Percentiles rank a stretch among this genome's conserved stretches.
phyloP scores from a whole-genome alignment of 2,113 vertebrate species.

The Rissa tridactyla region DNA sequence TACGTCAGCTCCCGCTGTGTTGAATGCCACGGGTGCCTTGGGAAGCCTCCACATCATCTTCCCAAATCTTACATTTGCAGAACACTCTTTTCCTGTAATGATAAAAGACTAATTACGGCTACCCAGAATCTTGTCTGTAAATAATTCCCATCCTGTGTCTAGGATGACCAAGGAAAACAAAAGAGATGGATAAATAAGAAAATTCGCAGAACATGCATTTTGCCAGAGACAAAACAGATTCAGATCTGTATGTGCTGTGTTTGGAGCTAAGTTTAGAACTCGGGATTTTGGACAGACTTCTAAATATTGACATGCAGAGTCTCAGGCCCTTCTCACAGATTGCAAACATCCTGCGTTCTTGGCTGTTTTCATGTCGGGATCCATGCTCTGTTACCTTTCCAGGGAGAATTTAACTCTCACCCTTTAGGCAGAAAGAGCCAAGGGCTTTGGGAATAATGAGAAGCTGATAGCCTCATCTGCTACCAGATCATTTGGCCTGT shows the following conservation, averaged over 20 bases:
- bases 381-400: constrained; percentile 29
- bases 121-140: neutral
- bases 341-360: neutral
- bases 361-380: neutral
- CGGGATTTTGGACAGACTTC: neutral
- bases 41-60: neutral
- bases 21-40: neutral
- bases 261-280: constrained; percentile 34
- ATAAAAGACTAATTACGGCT: neutral
- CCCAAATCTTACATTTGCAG: neutral
- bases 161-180: constrained; percentile 31
- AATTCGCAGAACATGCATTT: neutral
- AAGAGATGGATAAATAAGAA: neutral
- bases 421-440: neutral
- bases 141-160: neutral
- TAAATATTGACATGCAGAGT: neutral
- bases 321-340: neutral
- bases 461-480: neutral
- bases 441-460: neutral
- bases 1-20: fast-evolving
- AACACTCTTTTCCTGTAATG: neutral
- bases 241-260: neutral
- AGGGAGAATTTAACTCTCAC: neutral
- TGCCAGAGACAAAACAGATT: constrained; percentile 35
- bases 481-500: neutral